Percentiles rank a stretch among this genome's conserved stretches.
phyloP scores from a whole-genome alignment of 2,113 vertebrate genomes.

The Clarias batrachus region DNA sequence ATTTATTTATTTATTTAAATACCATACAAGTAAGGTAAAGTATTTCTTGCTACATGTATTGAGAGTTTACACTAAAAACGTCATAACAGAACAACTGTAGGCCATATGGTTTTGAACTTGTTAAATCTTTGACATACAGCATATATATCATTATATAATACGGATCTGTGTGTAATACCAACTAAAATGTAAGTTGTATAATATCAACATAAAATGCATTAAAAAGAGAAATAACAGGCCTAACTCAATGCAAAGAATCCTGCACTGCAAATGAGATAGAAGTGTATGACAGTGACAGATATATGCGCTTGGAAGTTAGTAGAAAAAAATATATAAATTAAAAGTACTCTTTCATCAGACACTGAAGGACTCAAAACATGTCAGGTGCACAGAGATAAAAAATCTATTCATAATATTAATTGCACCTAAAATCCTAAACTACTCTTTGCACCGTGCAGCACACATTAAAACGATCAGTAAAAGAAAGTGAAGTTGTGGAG shows the following conservation, averaged over 20 bases:
- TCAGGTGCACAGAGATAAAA: neutral
- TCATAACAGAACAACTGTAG: neutral
- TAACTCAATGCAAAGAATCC: slow-evolving; percentile 3
- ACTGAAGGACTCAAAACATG: neutral
- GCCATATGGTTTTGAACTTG: neutral
- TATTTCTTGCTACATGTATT: neutral
- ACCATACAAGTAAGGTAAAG: neutral
- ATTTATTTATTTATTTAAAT: neutral
- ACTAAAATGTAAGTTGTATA: neutral
- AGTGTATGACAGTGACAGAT: neutral
- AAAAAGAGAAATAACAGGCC: neutral
- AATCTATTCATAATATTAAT: neutral
- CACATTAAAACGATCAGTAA: slow-evolving; percentile 26
- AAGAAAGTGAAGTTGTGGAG: slow-evolving; percentile 42
- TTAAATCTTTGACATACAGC: neutral
- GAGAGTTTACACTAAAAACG: neutral
- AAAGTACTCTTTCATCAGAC: neutral
- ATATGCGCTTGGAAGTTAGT: neutral
- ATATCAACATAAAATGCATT: neutral
- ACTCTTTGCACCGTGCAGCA: neutral
- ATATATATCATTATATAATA: neutral
- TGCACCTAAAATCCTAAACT: slow-evolving; percentile 14
- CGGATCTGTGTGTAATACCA: neutral
- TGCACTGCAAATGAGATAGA: neutral
- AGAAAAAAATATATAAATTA: neutral